Base-by-base conservation (phyloP, 2,113 vertebrate genomes). In the Epinephelus cyanopodus region DNA sequence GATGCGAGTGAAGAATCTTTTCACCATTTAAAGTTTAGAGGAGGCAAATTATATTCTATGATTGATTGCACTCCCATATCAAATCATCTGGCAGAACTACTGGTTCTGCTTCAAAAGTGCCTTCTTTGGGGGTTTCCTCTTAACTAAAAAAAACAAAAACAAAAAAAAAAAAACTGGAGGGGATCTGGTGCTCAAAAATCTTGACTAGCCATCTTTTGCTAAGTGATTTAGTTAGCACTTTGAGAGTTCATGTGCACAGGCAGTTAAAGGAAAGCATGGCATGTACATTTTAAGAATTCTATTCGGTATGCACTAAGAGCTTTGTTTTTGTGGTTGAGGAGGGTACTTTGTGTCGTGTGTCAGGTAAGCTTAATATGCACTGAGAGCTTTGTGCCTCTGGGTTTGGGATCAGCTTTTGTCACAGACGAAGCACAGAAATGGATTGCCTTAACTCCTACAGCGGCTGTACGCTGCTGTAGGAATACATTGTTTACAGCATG, bases 41-140 rank as follows among this genome's bases (percentile, higher is more conserved):
- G 85, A 83, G 87, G 82, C 83, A 89, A 90, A 92, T 90, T 85
- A 80, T 67, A 79, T 72, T 82, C 68, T 90, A 85, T 53, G 42
- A 92, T 78, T 85, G 82, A 92, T 89, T 93, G 90, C 91, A 92
- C 92, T 92, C 93, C 89, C 85, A 79, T 87, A 87, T 91, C 80
- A 88, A 89, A 90, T 95, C 89, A 92, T 91, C 77, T 77, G 48
- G 94, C 93, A 93, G 93, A 94, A 93, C 90, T 53, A 70, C 66
- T 73, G 82, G 90, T 95, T 95, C 94, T 95, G 93, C 93, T 92
- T 93, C 80, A 93, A 92, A 95, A 96, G 95, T 95, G 95, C 95
- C 95, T 96, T 96, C 81, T 94, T 93, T 87, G 91, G 87, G 93
- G 90, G 90, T 91, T 93, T 90, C 89, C 92, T 94, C 93, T 92